phyloP scores from a whole-genome alignment of 2,797 vertebrate genomes.

The Yasuhikotakia modesta region DNA sequence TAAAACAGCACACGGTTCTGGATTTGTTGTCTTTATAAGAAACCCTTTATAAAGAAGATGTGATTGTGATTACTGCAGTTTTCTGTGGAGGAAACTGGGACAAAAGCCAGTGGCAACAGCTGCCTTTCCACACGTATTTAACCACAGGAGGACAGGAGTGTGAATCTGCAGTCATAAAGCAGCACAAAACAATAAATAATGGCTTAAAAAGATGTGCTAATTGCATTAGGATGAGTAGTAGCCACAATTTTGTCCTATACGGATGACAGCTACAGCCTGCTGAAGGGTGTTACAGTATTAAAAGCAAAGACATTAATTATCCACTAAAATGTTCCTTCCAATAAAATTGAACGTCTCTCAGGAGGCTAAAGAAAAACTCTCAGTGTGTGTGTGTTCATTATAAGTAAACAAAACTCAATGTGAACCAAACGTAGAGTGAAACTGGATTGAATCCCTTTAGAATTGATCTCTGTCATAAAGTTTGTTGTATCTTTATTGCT shows the following conservation, averaged over 20 bases:
- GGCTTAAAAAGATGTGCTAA: conserved; percentile 25
- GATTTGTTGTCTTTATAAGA: neutral
- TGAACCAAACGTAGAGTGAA: neutral
- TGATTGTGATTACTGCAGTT: neutral
- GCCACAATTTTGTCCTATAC: neutral
- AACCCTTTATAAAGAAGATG: neutral
- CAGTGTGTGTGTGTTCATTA: neutral
- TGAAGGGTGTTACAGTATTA: conserved; percentile 32
- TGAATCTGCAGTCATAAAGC: neutral
- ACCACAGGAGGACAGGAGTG: neutral
- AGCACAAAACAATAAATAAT: conserved; percentile 4
- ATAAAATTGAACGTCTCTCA: conserved; percentile 14
- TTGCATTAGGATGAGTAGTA: conserved; percentile 11
- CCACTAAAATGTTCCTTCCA: conserved; percentile 14
- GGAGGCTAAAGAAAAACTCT: conserved; percentile 16
- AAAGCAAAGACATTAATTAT: conserved; percentile 39
- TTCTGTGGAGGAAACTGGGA: neutral
- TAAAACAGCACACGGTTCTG: neutral
- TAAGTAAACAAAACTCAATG: neutral
- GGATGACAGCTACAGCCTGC: conserved; percentile 5
- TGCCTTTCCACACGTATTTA: neutral
- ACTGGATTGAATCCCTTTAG: no score
- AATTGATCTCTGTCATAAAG: no score
- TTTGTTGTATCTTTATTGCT: no score
- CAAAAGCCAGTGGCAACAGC: conserved; percentile 4